Evolutionary conservation across 2,113 vertebrate species (phyloP).

Genomic region (Cranoglanis bouderius): DNA sequence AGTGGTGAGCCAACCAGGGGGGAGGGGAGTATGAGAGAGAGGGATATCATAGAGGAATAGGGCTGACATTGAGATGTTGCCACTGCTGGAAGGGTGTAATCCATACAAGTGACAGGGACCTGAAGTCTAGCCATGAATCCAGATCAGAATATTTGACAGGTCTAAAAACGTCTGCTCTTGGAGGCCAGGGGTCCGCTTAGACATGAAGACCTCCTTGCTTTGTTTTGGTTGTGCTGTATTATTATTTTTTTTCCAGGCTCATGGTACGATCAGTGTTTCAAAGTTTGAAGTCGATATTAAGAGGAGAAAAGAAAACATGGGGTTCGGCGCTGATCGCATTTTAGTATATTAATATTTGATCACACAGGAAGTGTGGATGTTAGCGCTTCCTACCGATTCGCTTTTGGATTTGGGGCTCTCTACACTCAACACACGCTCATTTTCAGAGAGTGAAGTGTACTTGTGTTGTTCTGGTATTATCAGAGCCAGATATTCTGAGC

Average conservation of each 20-base stretch:
- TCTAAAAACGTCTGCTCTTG: slow-evolving; percentile 25
- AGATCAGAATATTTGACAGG: slow-evolving; percentile 37
- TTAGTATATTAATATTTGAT: slow-evolving; percentile 42
- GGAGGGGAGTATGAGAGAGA: slow-evolving; percentile 6
- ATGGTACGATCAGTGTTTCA: not conserved
- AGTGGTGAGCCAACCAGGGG: slow-evolving; percentile 29
- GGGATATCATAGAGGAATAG: slow-evolving; percentile 20
- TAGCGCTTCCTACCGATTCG: not conserved
- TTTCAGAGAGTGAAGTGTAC: slow-evolving; percentile 54
- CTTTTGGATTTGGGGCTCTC: not conserved
- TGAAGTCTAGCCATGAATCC: slow-evolving; percentile 44
- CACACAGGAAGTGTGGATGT: slow-evolving; percentile 30
- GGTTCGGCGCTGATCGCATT: slow-evolving; percentile 13
- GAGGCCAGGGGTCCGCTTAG: slow-evolving; percentile 9
- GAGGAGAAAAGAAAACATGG: not conserved
- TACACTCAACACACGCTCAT: slow-evolving; percentile 21
- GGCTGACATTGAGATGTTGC: slow-evolving; percentile 54
- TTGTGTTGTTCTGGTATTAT: slow-evolving; percentile 76
- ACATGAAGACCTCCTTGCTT: not conserved
- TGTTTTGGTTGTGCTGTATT: not conserved
- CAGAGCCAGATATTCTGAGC: slow-evolving; percentile 79
- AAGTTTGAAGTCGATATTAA: slow-evolving; percentile 10
- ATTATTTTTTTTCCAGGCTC: not conserved
- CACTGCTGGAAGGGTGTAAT: slow-evolving; percentile 50
- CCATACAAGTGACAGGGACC: slow-evolving; percentile 31